phyloP scores from a whole-genome alignment of 2,113 vertebrate species.

The Campylorhamphus procurvoides region DNA sequence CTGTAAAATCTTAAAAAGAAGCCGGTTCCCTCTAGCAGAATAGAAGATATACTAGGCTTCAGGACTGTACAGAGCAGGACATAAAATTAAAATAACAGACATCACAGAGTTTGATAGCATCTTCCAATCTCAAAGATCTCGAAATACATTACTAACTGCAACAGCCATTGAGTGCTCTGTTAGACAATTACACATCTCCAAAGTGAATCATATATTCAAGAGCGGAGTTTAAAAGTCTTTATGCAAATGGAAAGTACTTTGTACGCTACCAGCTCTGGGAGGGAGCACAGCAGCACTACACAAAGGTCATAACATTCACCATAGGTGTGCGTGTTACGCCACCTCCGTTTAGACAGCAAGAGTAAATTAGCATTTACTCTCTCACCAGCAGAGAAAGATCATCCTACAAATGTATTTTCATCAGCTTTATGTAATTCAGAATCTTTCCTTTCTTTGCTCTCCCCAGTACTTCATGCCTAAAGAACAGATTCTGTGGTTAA shows the following conservation, averaged over 20 bases:
- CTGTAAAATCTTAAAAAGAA: slow-evolving; percentile 53
- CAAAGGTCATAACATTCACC: slow-evolving; percentile 18
- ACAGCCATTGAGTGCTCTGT: background rate
- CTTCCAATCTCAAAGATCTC: slow-evolving; percentile 38
- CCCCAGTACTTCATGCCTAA: background rate
- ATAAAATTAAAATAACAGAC: slow-evolving; percentile 68
- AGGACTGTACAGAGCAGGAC: slow-evolving; percentile 47
- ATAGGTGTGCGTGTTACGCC: background rate
- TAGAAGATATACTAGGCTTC: slow-evolving; percentile 49
- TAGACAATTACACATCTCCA: slow-evolving; percentile 12
- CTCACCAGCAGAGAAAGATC: slow-evolving; percentile 11
- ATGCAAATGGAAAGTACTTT: slow-evolving; percentile 29
- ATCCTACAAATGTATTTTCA: background rate
- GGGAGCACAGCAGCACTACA: slow-evolving; percentile 27
- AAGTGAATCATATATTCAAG: slow-evolving; percentile 8
- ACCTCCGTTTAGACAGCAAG: slow-evolving; percentile 10
- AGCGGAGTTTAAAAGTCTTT: slow-evolving; percentile 22
- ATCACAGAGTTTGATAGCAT: slow-evolving; percentile 53
- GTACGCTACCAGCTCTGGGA: background rate
- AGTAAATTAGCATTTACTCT: slow-evolving; percentile 20
- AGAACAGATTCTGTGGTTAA: slow-evolving; percentile 35
- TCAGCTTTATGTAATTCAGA: slow-evolving; percentile 18
- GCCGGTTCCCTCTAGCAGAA: slow-evolving; percentile 44
- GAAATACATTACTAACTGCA: slow-evolving; percentile 36
- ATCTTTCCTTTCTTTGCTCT: slow-evolving; percentile 9